Conservation (phyloP, 1,140 invertebrate genomes). For the Dryas iulia region DNA sequence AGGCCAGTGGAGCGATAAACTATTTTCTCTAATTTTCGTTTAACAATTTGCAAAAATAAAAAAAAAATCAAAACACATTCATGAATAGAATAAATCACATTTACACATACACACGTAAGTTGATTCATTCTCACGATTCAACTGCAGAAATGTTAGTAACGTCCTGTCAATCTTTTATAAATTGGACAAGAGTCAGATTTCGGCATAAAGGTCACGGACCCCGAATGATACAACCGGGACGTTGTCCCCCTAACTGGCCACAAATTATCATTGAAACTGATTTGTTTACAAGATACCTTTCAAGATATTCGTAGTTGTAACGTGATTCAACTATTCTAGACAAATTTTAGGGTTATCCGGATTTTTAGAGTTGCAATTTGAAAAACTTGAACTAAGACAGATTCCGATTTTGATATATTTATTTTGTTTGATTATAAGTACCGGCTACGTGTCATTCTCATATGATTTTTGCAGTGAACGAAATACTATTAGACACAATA, state of each 20-base stretch:
- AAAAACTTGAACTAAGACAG: too few species aligned
- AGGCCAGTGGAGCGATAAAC: too few species aligned
- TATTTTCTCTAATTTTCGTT: too few species aligned
- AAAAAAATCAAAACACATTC: neutral
- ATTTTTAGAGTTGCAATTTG: neutral
- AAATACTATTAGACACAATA: too few species aligned
- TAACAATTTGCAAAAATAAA: too few species aligned
- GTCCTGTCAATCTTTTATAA: slow-evolving; percentile 41
- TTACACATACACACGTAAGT: neutral
- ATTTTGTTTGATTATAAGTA: too few species aligned
- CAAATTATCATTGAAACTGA: slow-evolving; percentile 24
- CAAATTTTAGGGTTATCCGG: neutral
- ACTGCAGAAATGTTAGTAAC: neutral
- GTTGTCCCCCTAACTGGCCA: slow-evolving; percentile 30
- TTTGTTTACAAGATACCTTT: slow-evolving; percentile 37
- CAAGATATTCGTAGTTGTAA: neutral
- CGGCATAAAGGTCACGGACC: slow-evolving; percentile 45
- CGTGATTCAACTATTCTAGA: neutral
- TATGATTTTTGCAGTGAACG: too few species aligned
- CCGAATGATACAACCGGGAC: slow-evolving; percentile 41
- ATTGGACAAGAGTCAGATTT: slow-evolving; percentile 37
- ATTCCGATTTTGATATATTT: too few species aligned
- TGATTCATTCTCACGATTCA: slow-evolving; percentile 1
- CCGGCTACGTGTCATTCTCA: too few species aligned
- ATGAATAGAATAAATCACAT: neutral